Evolutionary conservation across 53 echinoderm and acorn worm species (phyloP).

Genomic region (Antedon mediterranea): DNA sequence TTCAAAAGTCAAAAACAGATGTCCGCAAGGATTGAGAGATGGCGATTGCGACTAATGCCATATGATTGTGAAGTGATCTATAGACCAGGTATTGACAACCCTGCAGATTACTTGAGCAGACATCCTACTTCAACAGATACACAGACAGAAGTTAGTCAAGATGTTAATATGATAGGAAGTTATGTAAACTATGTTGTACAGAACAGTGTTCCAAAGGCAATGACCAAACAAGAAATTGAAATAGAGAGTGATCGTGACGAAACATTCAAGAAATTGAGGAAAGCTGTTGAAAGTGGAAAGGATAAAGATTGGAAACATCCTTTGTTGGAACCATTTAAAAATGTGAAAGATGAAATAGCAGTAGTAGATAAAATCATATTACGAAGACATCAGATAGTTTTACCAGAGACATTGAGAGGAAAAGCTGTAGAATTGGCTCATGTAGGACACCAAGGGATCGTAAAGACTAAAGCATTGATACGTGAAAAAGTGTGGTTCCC

Average conservation of each 20-base stretch:
- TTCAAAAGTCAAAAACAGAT: no score
- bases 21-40: no score
- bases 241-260: conserved; percentile 12
- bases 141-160: not conserved
- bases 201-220: conserved; percentile 43
- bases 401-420: no score
- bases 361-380: conserved; percentile 22
- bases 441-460: no score
- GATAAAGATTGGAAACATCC: conserved; percentile 10
- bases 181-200: conserved; percentile 8
- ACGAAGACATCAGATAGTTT: conserved; percentile 5
- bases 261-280: conserved; percentile 9
- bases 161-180: not conserved
- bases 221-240: conserved; percentile 27
- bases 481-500: no score
- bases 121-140: conserved; percentile 3
- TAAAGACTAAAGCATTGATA: no score
- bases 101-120: conserved; percentile 49
- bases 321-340: conserved; percentile 1
- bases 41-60: no score
- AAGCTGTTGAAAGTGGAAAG: conserved; percentile 5
- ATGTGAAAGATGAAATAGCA: conserved; percentile 17
- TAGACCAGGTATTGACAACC: conserved; percentile 43
- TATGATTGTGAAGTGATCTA: conserved; percentile 45
- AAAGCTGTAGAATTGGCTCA: no score